phyloP scores from a whole-genome alignment of 2,888 invertebrate genomes.

The Mythimna impura region DNA sequence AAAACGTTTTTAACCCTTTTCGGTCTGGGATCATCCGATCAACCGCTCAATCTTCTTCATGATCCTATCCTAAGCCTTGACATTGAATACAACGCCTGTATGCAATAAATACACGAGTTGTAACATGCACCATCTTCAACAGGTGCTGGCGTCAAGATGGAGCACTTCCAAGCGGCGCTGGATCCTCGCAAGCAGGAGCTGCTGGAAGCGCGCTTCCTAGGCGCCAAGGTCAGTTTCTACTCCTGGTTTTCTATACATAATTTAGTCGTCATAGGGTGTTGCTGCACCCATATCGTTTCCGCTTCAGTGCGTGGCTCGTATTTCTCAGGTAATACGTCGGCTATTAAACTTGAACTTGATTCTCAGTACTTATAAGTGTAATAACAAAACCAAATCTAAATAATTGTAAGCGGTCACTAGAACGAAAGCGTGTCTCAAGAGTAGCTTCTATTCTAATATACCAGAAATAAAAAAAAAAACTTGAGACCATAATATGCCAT shows the following conservation, averaged over 20 bases:
- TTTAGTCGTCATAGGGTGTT: constrained; percentile 14
- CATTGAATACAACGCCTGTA: constrained; percentile 46
- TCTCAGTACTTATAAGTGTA: constrained; percentile 2
- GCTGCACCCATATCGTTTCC: constrained; percentile 26
- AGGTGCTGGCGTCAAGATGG: constrained; percentile 98
- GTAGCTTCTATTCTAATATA: background rate
- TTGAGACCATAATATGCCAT: background rate
- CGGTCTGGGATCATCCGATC: background rate
- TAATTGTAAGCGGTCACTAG: background rate
- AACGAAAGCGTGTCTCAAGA: constrained; percentile 2
- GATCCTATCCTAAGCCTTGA: constrained; percentile 3
- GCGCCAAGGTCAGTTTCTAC: constrained; percentile 95
- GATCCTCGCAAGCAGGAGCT: constrained; percentile 99
- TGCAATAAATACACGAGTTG: constrained; percentile 52
- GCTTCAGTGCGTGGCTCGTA: constrained; percentile 31
- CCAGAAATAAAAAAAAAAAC: background rate
- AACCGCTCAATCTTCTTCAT: background rate
- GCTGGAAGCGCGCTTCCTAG: constrained; percentile 99
- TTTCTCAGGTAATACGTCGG: constrained; percentile 35
- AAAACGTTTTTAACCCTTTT: background rate
- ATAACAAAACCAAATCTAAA: constrained; percentile 7
- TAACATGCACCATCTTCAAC: constrained; percentile 75
- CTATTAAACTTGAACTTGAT: constrained; percentile 43
- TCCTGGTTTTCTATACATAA: constrained; percentile 27
- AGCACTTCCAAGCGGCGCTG: constrained; percentile 98